These are phyloP conservation scores for Chaenogobius annularis DNA, from an alignment of 2,113 vertebrate species.

Conservation along the genomic window DNA sequence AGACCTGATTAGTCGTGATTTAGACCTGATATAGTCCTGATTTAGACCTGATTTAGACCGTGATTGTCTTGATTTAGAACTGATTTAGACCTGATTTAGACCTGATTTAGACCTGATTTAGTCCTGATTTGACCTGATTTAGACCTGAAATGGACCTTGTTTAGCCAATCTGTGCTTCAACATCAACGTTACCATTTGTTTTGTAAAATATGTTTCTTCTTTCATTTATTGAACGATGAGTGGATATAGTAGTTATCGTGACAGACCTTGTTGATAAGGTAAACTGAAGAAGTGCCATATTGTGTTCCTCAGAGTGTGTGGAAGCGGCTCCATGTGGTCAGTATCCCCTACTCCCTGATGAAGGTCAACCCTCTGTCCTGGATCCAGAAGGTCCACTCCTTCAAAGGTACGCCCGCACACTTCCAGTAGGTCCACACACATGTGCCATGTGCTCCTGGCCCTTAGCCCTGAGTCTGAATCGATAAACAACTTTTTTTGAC, in stretches of 20 bases:
- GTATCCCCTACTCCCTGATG: constrained; percentile 95
- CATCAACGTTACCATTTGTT: too few relatives aligned
- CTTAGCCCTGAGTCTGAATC: too few relatives aligned
- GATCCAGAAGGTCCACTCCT: constrained; percentile 94
- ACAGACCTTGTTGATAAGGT: not conserved
- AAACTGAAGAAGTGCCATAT: not conserved
- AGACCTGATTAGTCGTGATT: not conserved
- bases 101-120: not conserved
- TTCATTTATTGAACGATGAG: too few relatives aligned
- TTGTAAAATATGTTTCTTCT: too few relatives aligned
- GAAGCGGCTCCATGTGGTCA: constrained; percentile 96
- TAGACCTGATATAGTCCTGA: too few relatives aligned
- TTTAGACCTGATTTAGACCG: too few relatives aligned
- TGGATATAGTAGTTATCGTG: too few relatives aligned
- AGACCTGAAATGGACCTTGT: not conserved
- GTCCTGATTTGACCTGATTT: not conserved
- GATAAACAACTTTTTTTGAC: too few relatives aligned
- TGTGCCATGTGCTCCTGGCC: not conserved
- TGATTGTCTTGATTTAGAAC: too few relatives aligned
- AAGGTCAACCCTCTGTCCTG: constrained; percentile 97
- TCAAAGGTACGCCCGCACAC: constrained; percentile 83
- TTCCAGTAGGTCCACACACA: not conserved
- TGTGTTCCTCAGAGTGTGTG: constrained; percentile 83
- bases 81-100: too few relatives aligned
- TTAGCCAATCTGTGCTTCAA: not conserved